These are phyloP conservation scores for Alviniconcha strummeri DNA, from an alignment of 2,888 invertebrate genomes.

Conservation along the genomic window DNA sequence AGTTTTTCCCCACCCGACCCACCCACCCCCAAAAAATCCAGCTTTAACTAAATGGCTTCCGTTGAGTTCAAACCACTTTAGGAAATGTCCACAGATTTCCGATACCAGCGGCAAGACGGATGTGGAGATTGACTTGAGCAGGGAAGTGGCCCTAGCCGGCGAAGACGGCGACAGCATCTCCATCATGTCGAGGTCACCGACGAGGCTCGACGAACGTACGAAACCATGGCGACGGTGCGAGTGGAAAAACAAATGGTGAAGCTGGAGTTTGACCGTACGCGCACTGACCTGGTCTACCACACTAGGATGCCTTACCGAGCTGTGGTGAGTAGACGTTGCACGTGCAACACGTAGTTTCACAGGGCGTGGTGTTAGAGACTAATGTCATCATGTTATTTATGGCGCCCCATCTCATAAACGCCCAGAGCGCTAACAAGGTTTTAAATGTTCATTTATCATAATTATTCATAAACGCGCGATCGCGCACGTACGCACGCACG, in stretches of 20 bases:
- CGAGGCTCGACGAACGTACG: background rate
- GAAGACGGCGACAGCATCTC: background rate
- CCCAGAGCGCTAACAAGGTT: too few relatives aligned
- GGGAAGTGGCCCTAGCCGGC: background rate
- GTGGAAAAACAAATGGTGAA: background rate
- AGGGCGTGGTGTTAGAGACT: too few relatives aligned
- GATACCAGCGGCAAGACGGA: background rate
- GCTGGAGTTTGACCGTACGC: background rate
- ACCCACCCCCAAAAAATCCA: too few relatives aligned
- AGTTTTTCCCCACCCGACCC: too few relatives aligned
- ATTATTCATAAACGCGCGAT: too few relatives aligned
- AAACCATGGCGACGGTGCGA: background rate
- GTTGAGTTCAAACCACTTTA: too few relatives aligned
- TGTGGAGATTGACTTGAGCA: conserved; percentile 5
- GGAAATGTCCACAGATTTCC: background rate
- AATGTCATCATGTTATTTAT: too few relatives aligned
- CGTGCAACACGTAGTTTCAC: too few relatives aligned
- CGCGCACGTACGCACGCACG: too few relatives aligned
- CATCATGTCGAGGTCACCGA: background rate
- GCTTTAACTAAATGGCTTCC: too few relatives aligned
- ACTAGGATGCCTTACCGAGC: conserved; percentile 5
- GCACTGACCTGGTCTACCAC: background rate
- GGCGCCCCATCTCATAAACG: too few relatives aligned
- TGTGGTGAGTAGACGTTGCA: background rate
- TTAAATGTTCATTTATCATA: too few relatives aligned